Percentiles rank a stretch among this genome's conserved stretches.
Conservation (phyloP, 2,113 vertebrate species). For the Periophthalmodon schlosseri region DNA sequence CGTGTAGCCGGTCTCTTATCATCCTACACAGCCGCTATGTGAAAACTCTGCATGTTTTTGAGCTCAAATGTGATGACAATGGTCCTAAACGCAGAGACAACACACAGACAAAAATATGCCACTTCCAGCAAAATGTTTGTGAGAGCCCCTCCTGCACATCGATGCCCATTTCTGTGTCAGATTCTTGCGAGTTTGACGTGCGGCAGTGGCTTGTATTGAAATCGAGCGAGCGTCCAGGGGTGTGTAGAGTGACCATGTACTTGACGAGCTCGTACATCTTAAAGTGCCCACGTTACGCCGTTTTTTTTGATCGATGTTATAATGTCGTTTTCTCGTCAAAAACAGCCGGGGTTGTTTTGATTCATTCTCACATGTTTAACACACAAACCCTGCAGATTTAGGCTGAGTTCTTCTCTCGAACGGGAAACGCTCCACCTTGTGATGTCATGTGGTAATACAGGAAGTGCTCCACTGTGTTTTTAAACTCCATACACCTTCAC, state of each 20-base stretch:
- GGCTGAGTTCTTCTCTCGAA: too few relatives aligned
- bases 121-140: constrained; percentile 60
- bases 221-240: not conserved
- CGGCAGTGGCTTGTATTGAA: constrained; percentile 48
- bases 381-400: too few relatives aligned
- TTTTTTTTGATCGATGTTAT: too few relatives aligned
- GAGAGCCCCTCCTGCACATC: constrained; percentile 35
- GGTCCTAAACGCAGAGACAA: constrained; percentile 46
- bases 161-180: constrained; percentile 35
- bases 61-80: constrained; percentile 75
- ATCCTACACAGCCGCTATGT: constrained; percentile 61
- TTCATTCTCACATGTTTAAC: too few relatives aligned
- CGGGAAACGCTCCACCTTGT: too few relatives aligned
- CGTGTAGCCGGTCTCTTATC: constrained; percentile 73
- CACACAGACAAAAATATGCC: constrained; percentile 67
- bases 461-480: too few relatives aligned
- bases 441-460: too few relatives aligned
- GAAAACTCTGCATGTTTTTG: constrained; percentile 69
- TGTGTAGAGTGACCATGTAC: not conserved
- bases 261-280: not conserved
- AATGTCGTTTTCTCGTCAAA: too few relatives aligned
- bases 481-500: too few relatives aligned
- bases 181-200: constrained; percentile 71
- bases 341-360: too few relatives aligned
- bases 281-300: too few relatives aligned